Conservation (phyloP, 2,888 invertebrate genomes). For the Agriopis leucophaearia region DNA sequence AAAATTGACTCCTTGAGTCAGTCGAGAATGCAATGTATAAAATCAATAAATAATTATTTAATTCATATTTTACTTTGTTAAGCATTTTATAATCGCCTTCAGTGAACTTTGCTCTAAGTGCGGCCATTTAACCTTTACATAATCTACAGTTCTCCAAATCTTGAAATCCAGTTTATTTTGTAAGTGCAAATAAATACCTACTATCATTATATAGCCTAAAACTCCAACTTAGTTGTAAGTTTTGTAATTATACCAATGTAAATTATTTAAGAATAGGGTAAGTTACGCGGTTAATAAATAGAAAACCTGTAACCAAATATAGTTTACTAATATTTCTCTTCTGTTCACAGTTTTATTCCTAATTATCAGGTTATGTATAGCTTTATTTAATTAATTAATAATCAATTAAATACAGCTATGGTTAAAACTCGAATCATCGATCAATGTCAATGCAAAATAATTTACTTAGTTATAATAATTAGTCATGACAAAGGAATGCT, state of each 20-base stretch:
- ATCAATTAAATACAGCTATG: too few relatives aligned
- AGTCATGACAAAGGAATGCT: background rate
- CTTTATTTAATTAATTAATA: background rate
- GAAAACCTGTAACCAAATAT: slow-evolving; percentile 62
- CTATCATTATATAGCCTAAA: slow-evolving; percentile 53
- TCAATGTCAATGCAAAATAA: slow-evolving; percentile 10
- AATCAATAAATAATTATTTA: too few relatives aligned
- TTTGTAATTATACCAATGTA: slow-evolving; percentile 70
- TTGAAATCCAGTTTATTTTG: slow-evolving; percentile 10
- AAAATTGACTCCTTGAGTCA: too few relatives aligned
- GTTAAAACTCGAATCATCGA: background rate
- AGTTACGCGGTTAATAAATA: slow-evolving; percentile 43
- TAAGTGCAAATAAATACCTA: slow-evolving; percentile 11
- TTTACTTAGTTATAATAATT: background rate
- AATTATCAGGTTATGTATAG: background rate
- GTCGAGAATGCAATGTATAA: too few relatives aligned
- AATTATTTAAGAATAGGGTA: slow-evolving; percentile 66
- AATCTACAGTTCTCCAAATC: background rate
- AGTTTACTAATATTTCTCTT: slow-evolving; percentile 32
- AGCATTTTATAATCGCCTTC: too few relatives aligned
- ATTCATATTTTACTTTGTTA: too few relatives aligned
- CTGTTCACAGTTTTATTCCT: background rate
- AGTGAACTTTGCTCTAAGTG: too few relatives aligned
- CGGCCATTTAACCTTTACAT: background rate
- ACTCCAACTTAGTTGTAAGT: slow-evolving; percentile 70